Evolutionary conservation across 2,113 vertebrate species (phyloP), one percentile per base, ranked within the genome.

Genomic region (Actenoides lindsayi): DNA sequence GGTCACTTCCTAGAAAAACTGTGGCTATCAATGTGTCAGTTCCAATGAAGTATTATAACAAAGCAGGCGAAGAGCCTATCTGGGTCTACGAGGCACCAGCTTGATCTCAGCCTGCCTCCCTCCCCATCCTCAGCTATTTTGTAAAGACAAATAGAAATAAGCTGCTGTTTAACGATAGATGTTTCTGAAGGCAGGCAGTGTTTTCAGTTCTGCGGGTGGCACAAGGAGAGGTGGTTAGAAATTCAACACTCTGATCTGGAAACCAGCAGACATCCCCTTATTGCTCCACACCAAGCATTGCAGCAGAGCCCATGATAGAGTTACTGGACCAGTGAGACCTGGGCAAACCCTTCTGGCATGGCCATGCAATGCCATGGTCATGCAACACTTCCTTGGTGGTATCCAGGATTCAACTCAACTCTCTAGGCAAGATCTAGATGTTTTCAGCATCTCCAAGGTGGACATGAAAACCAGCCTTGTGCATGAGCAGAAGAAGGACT

Each of bases 1-100:
- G 97, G 99, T 99, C 98, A 99, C 98, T 98, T 98, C 98, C 98
- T 98, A 98, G 98, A 98, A 98, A 98, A 98, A 98, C 98, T 97
- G 96, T 96, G 92, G 98, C 98, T 97, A 98, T 98, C 98, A 98
- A 98, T 67, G 97, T 98, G 98, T 98, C 98, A 98, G 97, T 98
- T 97, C 67, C 98, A 98, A 98, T 98, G 98, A 98, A 98, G 97
- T 97, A 98, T 98, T 98, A 97, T 98, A 98, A 98, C 97, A 97
- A 97, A 98, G 95, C 93, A 87, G 91, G 91, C 80, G 44, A 98
- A 95, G 96, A 98, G 96, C 97, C 95, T 97, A 97, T 98, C 96
- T 93, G 83, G 57, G 77, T 93, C 96, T 88, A 94, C 4, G 3
- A 89, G 86, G 91, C 88, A 74, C 71, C 44, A 50, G 73, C 89